These are phyloP conservation scores for Halcyon senegalensis DNA, from an alignment of 2,113 vertebrate genomes.

Conservation along the genomic window DNA sequence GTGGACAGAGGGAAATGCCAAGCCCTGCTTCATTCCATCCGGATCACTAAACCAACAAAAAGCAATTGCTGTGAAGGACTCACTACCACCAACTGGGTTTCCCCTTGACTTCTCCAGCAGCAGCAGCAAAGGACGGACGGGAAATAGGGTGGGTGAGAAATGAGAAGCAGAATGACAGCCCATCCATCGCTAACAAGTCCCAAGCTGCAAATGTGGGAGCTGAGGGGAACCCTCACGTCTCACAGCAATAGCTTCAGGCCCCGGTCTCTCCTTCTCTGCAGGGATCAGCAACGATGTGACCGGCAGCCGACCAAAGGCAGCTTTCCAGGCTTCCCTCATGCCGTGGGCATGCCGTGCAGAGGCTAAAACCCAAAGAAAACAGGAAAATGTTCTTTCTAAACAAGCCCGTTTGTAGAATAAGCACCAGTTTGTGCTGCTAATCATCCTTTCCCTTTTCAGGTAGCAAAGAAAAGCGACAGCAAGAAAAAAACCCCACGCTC, in stretches of 20 bases:
- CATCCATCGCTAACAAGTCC: background rate
- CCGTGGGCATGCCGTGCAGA: background rate
- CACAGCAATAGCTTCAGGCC: background rate
- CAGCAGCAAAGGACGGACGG: background rate
- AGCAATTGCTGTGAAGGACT: background rate
- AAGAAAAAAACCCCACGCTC: background rate
- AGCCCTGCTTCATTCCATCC: background rate
- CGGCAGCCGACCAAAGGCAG: accelerated
- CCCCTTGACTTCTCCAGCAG: background rate
- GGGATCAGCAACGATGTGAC: background rate
- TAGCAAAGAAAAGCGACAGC: slow-evolving; percentile 21
- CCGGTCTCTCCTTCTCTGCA: background rate
- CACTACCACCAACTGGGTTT: background rate
- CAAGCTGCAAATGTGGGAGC: background rate
- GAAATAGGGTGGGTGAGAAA: background rate
- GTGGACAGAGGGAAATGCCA: background rate
- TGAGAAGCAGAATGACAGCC: background rate
- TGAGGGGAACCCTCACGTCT: background rate
- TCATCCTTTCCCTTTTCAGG: background rate
- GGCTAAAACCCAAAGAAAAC: background rate
- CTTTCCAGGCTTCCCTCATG: background rate
- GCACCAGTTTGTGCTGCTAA: background rate
- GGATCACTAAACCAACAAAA: background rate
- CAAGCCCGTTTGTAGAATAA: background rate
- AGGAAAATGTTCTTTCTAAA: background rate